A percentile compares a stretch with the other conserved stretches of the same genome.
phyloP scores from a whole-genome alignment of 2,113 vertebrate genomes.

The Triplophysa tibetana region DNA sequence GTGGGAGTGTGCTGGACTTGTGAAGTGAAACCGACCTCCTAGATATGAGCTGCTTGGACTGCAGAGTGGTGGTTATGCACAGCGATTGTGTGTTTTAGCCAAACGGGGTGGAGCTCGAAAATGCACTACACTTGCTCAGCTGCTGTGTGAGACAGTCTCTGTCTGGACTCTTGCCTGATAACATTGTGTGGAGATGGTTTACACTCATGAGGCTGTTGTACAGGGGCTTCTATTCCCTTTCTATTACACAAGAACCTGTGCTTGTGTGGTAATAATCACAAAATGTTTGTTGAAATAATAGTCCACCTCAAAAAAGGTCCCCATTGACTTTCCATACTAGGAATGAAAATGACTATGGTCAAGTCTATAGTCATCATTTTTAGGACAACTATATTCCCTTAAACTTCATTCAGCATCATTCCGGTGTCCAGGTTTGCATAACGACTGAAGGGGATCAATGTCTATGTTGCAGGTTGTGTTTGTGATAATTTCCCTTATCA shows the following conservation, averaged over 20 bases:
- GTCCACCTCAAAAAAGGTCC: no score
- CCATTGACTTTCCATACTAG: no score
- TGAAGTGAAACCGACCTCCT: slow-evolving; percentile 1
- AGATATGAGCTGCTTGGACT: slow-evolving; percentile 12
- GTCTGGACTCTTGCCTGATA: not conserved
- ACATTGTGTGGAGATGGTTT: not conserved
- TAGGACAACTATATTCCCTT: no score
- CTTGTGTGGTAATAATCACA: no score
- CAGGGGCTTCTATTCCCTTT: not conserved
- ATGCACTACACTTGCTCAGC: slow-evolving; percentile 64
- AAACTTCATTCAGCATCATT: no score
- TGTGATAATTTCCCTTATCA: no score
- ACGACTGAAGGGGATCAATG: no score
- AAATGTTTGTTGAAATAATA: no score
- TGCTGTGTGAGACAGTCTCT: slow-evolving; percentile 38
- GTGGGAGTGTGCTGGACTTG: not conserved
- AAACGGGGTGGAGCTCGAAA: slow-evolving; percentile 59
- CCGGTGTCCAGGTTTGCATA: no score
- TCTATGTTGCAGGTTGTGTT: no score
- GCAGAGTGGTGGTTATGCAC: slow-evolving; percentile 15
- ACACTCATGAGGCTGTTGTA: slow-evolving; percentile 43
- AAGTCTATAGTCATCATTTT: no score
- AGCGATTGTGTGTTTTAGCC: slow-evolving; percentile 39
- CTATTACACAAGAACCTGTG: not conserved
- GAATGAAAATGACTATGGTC: no score